Evolutionary conservation across 2,113 vertebrate genomes (phyloP), one percentile per base, ranked within the genome.

Genomic region (Peromyscus californicus): DNA sequence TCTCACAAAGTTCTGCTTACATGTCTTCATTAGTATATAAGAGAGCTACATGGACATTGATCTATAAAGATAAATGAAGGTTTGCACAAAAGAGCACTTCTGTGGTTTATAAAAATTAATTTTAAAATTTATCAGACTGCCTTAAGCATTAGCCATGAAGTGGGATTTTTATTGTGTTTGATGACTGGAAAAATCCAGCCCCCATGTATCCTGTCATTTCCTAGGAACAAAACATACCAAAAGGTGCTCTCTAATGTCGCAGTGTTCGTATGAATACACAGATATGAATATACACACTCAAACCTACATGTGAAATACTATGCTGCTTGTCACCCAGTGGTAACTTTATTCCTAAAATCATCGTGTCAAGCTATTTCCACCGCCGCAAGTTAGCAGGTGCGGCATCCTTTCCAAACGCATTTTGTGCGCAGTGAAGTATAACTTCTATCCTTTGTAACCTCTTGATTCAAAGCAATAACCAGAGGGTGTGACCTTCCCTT

Each of bases 71-170:
- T 42, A 96, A 95, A 89, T 42, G 63, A 80, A 87, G 74, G 83
- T 12, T 9, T 48, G 61, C 31, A 31, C 24, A 69, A 89, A 94
- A 78, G 90, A n/a, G 39, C 6, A 54, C 24, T 70, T 95, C 93
- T 95, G 61, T 80, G 61, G 65, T 45, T 74, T 75, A 91, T 82
- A 96, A 80, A 94, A 89, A 89, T 87, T 22, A 57, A 87, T 93
- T 96, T 96, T 36, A 94, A 85, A 96, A 84, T 76, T 17, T 21
- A 93, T 88, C 39, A 5, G 36, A 92, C 63, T 94, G 45, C 39
- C 45, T 45, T 91, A 80, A 90, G 33, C 48, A 42, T 54, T 75
- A 90, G 29, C 70, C 70, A 57, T 39, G 72, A 96, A 31, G 57
- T 54, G 92, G 21, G 54, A 83, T 51, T 84, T 10, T 63, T 76